Evolutionary conservation across 2,113 vertebrate genomes (phyloP), one percentile per base, ranked within the genome.

Genomic region (Podocnemis expansa): DNA sequence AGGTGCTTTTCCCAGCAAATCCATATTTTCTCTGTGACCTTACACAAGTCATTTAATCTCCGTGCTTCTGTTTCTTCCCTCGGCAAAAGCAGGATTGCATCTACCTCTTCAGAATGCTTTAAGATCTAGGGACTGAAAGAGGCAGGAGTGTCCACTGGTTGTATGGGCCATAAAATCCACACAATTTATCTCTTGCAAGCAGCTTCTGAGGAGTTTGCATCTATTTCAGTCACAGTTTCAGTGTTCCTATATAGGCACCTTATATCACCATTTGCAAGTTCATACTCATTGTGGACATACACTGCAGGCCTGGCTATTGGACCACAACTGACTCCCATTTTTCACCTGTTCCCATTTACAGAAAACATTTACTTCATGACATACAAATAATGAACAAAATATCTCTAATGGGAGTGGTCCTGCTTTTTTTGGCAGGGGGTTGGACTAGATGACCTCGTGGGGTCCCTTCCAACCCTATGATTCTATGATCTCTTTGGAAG

Each of bases 271-370:
- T 51, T 80, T 58, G 52, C 47, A 81, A 93, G 52, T 85, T 84
- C 85, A 52, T 76, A 47, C 63, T 51, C 38, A 88, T 54, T 38
- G 87, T 49, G 73, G 3, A 81, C 84, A 56, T n/a, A 47, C 13
- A 82, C 70, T 78, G 47, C 89, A 94, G 76, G 52, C 34, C 58
- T 96, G 43, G 78, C 90, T 81, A 70, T 76, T 52, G 70, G 70
- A 75, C 25, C 70, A 75, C 38, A 41, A 13, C 38, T 41, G 70
- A 38, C 81, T 93, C 29, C 56, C 12, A 13, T 6, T 29, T 12
- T 13, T 67, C 34, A 0, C 27, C 5, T 21, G 29, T 70, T 96
- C 38, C 76, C 85, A 10, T 0, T 0, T 80, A 34, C 1, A 87
- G 60, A 24, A 75, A 75, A 58, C 24, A 52, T 52, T 52, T 29